Conservation (phyloP, 2,113 vertebrate species). For the Felis chaus region DNA sequence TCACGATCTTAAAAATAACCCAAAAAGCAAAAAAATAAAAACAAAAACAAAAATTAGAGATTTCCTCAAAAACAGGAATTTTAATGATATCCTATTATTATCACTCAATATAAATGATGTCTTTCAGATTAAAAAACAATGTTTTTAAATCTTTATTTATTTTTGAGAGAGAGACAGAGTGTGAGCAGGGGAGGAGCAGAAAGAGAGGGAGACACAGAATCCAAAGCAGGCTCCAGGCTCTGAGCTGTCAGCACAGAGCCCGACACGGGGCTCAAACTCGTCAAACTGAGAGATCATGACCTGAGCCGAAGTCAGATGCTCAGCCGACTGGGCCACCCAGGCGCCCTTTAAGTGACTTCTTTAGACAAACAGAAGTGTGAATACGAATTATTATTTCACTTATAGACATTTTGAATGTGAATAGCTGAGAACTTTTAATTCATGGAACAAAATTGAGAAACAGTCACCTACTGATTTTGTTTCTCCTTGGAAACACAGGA, state of each 20-base stretch:
- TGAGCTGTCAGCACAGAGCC: no score
- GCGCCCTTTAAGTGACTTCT: not conserved
- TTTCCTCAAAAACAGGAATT: constrained; percentile 37
- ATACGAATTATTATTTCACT: constrained; percentile 25
- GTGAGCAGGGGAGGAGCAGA: no score
- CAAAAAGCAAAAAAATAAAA: not conserved
- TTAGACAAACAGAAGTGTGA: not conserved
- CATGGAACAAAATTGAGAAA: not conserved
- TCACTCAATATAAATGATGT: not conserved
- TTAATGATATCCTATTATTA: not conserved
- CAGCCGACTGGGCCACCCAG: no score
- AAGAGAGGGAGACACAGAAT: no score
- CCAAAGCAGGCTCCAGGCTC: no score
- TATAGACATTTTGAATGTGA: not conserved
- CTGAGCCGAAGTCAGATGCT: no score
- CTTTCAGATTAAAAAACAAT: not conserved
- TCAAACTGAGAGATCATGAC: no score
- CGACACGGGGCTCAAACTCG: no score
- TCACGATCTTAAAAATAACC: constrained; percentile 79
- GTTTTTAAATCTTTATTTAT: no score
- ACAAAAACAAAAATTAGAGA: constrained; percentile 24
- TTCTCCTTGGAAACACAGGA: not conserved
- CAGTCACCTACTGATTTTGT: not conserved
- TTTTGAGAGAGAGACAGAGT: no score
- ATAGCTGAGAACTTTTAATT: constrained; percentile 49